These are phyloP conservation scores for Hybognathus amarus DNA, from an alignment of 2,797 vertebrate species.

Conservation along the genomic window DNA sequence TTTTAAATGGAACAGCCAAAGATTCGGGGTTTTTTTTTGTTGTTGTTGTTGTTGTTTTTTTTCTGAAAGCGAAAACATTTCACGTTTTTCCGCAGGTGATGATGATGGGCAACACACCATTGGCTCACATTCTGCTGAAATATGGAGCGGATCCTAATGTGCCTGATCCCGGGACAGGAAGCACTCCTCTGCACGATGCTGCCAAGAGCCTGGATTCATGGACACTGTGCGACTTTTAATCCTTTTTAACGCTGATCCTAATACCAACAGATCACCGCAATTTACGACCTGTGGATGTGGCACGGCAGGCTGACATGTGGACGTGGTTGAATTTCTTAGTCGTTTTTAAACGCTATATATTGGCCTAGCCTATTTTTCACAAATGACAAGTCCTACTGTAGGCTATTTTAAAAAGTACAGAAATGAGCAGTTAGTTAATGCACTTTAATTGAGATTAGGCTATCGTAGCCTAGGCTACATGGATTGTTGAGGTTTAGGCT, in stretches of 20 bases:
- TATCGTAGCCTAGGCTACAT: neutral
- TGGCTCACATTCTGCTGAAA: slow-evolving; percentile 69
- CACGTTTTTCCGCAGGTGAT: slow-evolving; percentile 71
- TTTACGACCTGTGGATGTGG: slow-evolving; percentile 71
- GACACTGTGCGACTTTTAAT: slow-evolving; percentile 72
- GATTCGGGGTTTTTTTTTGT: neutral
- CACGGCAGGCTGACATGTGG: slow-evolving; percentile 56
- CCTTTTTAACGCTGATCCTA: slow-evolving; percentile 61
- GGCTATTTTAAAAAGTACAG: neutral
- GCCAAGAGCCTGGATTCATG: slow-evolving; percentile 74
- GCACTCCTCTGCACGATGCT: slow-evolving; percentile 79
- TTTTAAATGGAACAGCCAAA: neutral
- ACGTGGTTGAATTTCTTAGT: slow-evolving; percentile 67
- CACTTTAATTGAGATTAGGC: neutral
- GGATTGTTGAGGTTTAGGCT: neutral
- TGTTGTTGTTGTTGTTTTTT: too few relatives aligned
- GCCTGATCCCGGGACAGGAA: slow-evolving; percentile 67
- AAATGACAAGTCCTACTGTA: neutral
- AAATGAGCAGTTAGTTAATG: neutral
- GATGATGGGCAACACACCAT: slow-evolving; percentile 79
- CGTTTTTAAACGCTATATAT: slow-evolving; percentile 44
- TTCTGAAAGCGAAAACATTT: neutral
- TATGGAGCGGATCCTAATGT: slow-evolving; percentile 74
- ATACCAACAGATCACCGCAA: slow-evolving; percentile 61
- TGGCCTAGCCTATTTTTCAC: neutral